Base-by-base conservation (phyloP, 2,113 vertebrate species). In the Gopherus flavomarginatus region DNA sequence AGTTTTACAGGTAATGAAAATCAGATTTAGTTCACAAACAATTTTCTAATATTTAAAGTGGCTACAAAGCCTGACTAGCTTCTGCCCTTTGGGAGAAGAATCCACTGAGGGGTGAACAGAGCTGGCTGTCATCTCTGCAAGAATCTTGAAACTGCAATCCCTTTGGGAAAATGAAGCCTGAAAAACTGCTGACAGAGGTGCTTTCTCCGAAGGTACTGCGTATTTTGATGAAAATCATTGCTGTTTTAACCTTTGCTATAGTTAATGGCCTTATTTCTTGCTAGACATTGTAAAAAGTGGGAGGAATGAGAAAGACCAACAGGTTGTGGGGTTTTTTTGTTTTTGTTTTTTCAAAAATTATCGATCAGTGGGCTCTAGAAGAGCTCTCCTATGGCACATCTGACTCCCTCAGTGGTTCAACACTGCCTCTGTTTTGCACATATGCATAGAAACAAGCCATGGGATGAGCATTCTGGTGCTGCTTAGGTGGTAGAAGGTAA, bases 401-500 rank as follows among this genome's bases (percentile, higher is more conserved):
- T 95, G 80, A 94, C 92, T 91, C 95, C 72, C 85, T 88, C 81
- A 87, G 90, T 81, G 78, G 83, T 91, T 92, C 94, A 89, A 79
- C 78, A 59, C 54, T 89, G 83, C 47, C 53, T 1, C 11, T 83
- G 83, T 95, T 96, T 95, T 9, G 1, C 86, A 97, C 94, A 92
- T 84, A 88, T 5, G 6, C 59, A 97, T 96, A 97, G 94, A 96
- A 95, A 77, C 83, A 83, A 90, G 85, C 85, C 96, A 72, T 94
- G 75, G 96, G 95, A 83, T 95, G 93, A 93, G 79, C 85, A 49
- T 95, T 81, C 85, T 81, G 44, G 92, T 91, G 84, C 92, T 92
- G 83, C 94, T 95, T 95, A 92, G 94, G 92, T 95, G 95, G 90
- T 83, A 90, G 79, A 97, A 97, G 85, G 97, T 97, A 97, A 97